Base-by-base conservation (phyloP, 1,140 invertebrate genomes). In the Heliothis subflexa region DNA sequence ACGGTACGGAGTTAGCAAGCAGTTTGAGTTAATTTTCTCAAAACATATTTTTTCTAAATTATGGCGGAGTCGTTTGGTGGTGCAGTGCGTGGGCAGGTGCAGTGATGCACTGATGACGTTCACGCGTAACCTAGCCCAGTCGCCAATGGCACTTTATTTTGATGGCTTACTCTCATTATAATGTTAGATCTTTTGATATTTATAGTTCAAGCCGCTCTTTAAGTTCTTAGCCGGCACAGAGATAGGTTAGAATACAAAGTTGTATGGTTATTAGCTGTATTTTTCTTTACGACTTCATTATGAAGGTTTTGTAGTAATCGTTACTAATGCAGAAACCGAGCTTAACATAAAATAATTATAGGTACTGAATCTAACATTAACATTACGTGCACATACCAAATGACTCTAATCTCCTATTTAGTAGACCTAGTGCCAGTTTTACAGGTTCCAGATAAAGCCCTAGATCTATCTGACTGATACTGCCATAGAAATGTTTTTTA, bases 121-220 rank as follows among this genome's bases (percentile, higher is more conserved):
- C 50, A 57, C 40, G 62, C 74, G 74, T 66, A 68, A 66, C 71
- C 79, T 81, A 78, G 76, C 77, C 33, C 77, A 78, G 64, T 76
- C 59, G 77, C 62, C 76, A 54, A 75, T 73, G 71, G 62, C 59
- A 75, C 54, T 78, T 81, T 76, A 81, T 78, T 25, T 81, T 78
- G 80, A 81, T 75, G 55, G 55, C 71, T 81, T 78, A 78, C 80
- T 81, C 76, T 81, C 62, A 78, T 78, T 66, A 76, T 78, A 81
- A 81, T 78, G 77, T 78, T 72, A 73, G 80, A 78, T 55, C 64
- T 78, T 74, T 78, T 33, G 74, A 72, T 80, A 55, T 77, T 77
- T 77, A 68, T 77, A 81, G 55, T 73, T 62, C 72, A 61, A 50
- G 55, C 12, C 74, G 50, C 73, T 75, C 47, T 62, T 75, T 75